Evolutionary conservation across 2,888 invertebrate genomes (phyloP).

Genomic region (Acholoe squamosa): DNA sequence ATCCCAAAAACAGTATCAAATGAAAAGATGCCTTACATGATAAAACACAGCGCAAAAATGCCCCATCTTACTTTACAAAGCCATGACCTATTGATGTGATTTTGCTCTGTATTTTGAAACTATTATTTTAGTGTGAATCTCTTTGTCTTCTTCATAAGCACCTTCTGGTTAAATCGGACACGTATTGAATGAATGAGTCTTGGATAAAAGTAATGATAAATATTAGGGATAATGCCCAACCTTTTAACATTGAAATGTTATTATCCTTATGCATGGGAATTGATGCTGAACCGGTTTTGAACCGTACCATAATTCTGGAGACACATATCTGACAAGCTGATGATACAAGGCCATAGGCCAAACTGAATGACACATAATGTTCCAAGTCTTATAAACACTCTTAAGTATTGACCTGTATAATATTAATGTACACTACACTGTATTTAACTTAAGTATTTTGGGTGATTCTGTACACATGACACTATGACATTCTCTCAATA

Average conservation of each 20-base stretch:
- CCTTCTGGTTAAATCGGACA: slow-evolving; percentile 35
- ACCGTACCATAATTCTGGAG: background rate
- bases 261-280: background rate
- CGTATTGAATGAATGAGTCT: slow-evolving; percentile 14
- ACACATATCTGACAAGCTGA: background rate
- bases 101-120: background rate
- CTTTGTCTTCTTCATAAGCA: background rate
- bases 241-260: background rate
- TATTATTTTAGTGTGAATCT: background rate
- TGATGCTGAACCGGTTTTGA: slow-evolving; percentile 11
- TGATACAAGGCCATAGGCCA: background rate
- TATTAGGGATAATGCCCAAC: background rate
- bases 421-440: background rate
- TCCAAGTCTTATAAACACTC: background rate
- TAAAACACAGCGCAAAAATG: slow-evolving; percentile 24
- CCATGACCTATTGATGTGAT: slow-evolving; percentile 12
- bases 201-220: background rate
- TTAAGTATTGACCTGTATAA: slow-evolving; percentile 29
- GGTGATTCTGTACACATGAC: slow-evolving; percentile 20
- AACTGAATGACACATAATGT: background rate
- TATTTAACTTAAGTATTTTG: slow-evolving; percentile 44
- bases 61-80: background rate
- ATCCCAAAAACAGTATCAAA: slow-evolving; percentile 55
- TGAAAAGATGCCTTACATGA: background rate
- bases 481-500: background rate